phyloP scores from a whole-genome alignment of 2,888 invertebrate genomes.

The Rapana venosa region DNA sequence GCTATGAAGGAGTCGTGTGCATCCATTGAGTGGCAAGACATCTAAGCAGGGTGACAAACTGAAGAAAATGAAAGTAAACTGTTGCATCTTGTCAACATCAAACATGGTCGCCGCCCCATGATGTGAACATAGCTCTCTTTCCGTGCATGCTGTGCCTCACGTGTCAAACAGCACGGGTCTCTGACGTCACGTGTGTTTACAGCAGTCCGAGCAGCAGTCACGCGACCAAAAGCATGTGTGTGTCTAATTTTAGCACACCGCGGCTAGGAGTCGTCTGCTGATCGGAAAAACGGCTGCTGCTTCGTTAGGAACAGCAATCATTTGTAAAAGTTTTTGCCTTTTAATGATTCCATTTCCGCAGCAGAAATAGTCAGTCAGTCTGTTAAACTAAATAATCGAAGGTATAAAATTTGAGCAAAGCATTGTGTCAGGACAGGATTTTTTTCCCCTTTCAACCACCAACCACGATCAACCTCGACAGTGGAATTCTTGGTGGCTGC shows the following conservation, averaged over 20 bases:
- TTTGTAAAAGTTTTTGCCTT: too few relatives aligned
- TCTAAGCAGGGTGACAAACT: constrained; percentile 7
- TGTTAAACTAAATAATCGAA: too few relatives aligned
- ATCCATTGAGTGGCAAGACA: background rate
- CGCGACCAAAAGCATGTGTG: constrained; percentile 41
- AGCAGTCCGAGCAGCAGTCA: constrained; percentile 26
- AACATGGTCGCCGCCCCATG: background rate
- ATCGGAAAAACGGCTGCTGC: too few relatives aligned
- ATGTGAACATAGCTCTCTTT: constrained; percentile 7
- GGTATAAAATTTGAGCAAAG: too few relatives aligned
- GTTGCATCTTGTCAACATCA: constrained; percentile 8
- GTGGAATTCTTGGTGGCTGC: too few relatives aligned
- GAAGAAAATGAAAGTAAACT: constrained; percentile 21
- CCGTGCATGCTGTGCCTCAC: constrained; percentile 33
- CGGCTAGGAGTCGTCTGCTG: background rate
- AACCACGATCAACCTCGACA: too few relatives aligned
- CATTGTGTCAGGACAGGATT: too few relatives aligned
- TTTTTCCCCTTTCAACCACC: too few relatives aligned
- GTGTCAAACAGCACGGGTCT: constrained; percentile 31
- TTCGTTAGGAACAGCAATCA: too few relatives aligned
- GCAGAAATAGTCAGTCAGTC: too few relatives aligned
- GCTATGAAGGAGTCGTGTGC: background rate
- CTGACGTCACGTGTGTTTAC: constrained; percentile 43
- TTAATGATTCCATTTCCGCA: too few relatives aligned
- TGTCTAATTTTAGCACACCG: constrained; percentile 30